phyloP scores from a whole-genome alignment of 2,888 invertebrate species.

The Cistogaster globosa region DNA sequence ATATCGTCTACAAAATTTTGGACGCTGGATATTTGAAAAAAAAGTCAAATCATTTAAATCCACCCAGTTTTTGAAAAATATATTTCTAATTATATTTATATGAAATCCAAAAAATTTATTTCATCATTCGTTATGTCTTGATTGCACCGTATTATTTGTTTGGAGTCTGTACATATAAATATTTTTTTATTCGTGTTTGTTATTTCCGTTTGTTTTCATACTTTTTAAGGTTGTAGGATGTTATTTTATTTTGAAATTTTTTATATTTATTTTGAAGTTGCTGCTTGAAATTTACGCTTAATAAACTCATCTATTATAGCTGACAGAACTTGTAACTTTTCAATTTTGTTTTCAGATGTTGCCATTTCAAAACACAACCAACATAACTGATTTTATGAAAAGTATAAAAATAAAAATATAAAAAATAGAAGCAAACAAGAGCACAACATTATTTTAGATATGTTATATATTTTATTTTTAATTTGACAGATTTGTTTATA shows the following conservation, averaged over 20 bases:
- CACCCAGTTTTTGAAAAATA: no score
- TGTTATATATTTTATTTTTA: neutral
- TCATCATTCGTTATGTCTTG: no score
- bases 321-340: conserved; percentile 57
- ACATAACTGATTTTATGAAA: no score
- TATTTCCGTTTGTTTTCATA: conserved; percentile 48
- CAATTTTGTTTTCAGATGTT: conserved; percentile 9
- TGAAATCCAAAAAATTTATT: no score
- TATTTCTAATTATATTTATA: no score
- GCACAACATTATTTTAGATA: neutral
- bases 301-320: conserved; percentile 66
- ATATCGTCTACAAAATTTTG: no score
- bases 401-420: no score
- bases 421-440: neutral
- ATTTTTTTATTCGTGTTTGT: conserved; percentile 19
- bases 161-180: neutral
- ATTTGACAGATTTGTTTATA: conserved; percentile 49
- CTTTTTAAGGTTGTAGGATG: neutral
- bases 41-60: no score
- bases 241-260: conserved; percentile 26
- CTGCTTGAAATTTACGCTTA: conserved; percentile 58
- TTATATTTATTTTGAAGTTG: neutral
- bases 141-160: neutral
- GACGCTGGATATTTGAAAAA: no score
- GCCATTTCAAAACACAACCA: no score